Evolutionary conservation across 2,888 invertebrate species (phyloP).

Genomic region (Drosophila algonquin): DNA sequence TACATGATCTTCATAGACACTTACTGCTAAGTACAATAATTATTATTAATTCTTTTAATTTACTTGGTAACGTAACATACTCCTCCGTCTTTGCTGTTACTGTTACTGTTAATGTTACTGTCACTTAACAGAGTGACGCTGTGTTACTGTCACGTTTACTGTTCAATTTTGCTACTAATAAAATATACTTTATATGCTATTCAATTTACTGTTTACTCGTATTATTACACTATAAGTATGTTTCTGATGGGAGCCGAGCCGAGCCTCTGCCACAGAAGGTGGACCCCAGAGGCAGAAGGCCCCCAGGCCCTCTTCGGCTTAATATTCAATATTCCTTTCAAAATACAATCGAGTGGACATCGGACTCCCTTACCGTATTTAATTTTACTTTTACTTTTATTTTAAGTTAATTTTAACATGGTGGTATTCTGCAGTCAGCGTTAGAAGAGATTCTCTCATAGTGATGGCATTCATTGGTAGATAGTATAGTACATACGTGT

Average conservation of each 20-base stretch:
- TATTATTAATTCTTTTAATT: slow-evolving; percentile 38
- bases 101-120: slow-evolving; percentile 29
- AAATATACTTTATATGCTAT: slow-evolving; percentile 73
- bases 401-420: slow-evolving; percentile 66
- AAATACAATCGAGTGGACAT: slow-evolving; percentile 60
- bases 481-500: slow-evolving; percentile 1
- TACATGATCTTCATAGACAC: slow-evolving; percentile 70
- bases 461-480: slow-evolving; percentile 69
- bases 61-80: slow-evolving; percentile 56
- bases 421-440: slow-evolving; percentile 83
- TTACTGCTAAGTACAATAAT: slow-evolving; percentile 58
- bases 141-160: slow-evolving; percentile 46
- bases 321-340: slow-evolving; percentile 60
- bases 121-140: no score
- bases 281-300: slow-evolving; percentile 44
- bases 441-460: slow-evolving; percentile 79
- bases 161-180: slow-evolving; percentile 77
- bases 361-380: slow-evolving; percentile 37
- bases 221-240: slow-evolving; percentile 46
- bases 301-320: slow-evolving; percentile 25
- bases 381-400: slow-evolving; percentile 35
- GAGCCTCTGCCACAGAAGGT: slow-evolving; percentile 20
- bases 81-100: slow-evolving; percentile 20
- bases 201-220: slow-evolving; percentile 44
- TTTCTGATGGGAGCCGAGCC: slow-evolving; percentile 28